Base-by-base conservation (phyloP, 1,140 invertebrate genomes). In the Drosophila kohkoa region DNA sequence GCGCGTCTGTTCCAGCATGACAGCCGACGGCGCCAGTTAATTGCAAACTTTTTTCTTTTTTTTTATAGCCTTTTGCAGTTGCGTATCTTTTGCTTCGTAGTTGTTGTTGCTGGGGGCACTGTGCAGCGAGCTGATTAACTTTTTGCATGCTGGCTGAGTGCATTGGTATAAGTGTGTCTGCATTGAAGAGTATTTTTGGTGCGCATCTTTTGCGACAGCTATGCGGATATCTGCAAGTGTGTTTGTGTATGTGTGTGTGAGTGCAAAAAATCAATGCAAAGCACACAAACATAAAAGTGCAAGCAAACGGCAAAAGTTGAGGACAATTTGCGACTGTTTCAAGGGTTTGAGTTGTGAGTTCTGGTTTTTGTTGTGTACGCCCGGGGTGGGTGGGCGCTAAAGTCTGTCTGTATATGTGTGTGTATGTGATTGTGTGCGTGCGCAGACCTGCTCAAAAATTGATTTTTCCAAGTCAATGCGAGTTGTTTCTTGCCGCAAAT, bases 21-120 rank as follows among this genome's bases (percentile, higher is more conserved):
- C 76, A 85, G 85, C 86, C 86, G 60, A 78, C 85, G 88, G 88
- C 88, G 88, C 88, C 88, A 90, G 81, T 88, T 90, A 90, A 90
- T 90, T 90, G 87, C 88, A 90, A 90, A 90, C 66, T 82, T 81
- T 80, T 38, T 38, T 11, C 35, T 8, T 32, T 32, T 32, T 32
- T 38, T 8, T 74, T 77, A 81, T 76, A 74, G 77, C 65, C 70
- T 67, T 62, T 65, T 43, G 5, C 43, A 66, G 72, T 48, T 75
- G 65, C 48, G 72, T 66, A 77, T 87, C 60, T 79, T 75, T 79
- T 10, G 28, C 46, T 20, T 58, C 57, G 46, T 49, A 52, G 49
- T 68, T 77, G 51, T 60, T 71, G 35, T 38, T 38, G 35, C 8
- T 38, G 32, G 57, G 68, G 73, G 75, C n/a, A 69, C 51, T 75